Percentiles rank a stretch among this genome's conserved stretches.
Conservation (phyloP, 2,888 invertebrate genomes). For the Dicyrtomina minuta region DNA sequence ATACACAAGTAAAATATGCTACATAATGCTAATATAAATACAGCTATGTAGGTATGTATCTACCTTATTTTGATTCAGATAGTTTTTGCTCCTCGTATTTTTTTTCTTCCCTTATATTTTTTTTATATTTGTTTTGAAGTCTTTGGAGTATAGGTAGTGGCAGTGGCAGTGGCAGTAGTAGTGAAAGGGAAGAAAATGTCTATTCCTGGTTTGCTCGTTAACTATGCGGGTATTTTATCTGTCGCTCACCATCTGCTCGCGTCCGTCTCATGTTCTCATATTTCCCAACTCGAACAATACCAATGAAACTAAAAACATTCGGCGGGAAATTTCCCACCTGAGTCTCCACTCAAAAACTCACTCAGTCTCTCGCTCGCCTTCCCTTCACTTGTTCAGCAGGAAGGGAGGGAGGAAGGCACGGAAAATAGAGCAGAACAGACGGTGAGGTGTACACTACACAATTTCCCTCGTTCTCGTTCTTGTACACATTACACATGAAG, state of each 20-base stretch:
- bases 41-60: too few species aligned
- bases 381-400: background rate
- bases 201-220: slow-evolving; percentile 29
- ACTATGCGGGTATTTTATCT: slow-evolving; percentile 47
- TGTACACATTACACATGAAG: too few species aligned
- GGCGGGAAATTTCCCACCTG: slow-evolving; percentile 48
- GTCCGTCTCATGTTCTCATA: slow-evolving; percentile 36
- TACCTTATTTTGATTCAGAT: too few species aligned
- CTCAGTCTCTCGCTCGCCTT: slow-evolving; percentile 17
- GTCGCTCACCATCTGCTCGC: slow-evolving; percentile 45
- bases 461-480: too few species aligned
- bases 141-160: background rate
- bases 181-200: too few species aligned
- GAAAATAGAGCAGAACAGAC: background rate
- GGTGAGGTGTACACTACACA: background rate
- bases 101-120: background rate
- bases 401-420: background rate
- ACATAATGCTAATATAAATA: background rate
- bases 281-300: slow-evolving; percentile 41
- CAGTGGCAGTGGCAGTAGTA: slow-evolving; percentile 12
- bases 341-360: slow-evolving; percentile 25
- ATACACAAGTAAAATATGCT: background rate
- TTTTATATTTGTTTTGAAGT: background rate
- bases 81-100: background rate
- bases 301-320: slow-evolving; percentile 44